Base-by-base conservation (phyloP, 2,888 invertebrate species). In the Pandemis heparana region DNA sequence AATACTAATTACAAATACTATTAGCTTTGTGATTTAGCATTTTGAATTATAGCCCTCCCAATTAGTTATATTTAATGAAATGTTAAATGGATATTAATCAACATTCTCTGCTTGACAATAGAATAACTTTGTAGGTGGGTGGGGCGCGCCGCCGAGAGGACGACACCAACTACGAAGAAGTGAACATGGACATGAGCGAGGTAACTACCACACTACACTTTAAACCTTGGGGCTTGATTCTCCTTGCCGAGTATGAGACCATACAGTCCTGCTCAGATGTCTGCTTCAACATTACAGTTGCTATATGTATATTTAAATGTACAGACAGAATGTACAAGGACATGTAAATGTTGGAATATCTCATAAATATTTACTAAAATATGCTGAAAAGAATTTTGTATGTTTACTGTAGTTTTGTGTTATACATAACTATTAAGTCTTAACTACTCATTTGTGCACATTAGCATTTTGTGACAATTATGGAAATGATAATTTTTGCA, bases 151-250 rank as follows among this genome's bases (percentile, higher is more conserved):
- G 92, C 70, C 92, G 92, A 68, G 94, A 95, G 62, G 95, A 95
- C 75, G 96, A 96, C 85, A 96, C 95, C 75, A 97, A 97, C 89
- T 97, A 97, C 84, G 97, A 97, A 80, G 96, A 96, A 79, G 96
- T 97, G 77, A 96, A 96, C 87, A 97, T 97, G 97, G 97, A 97
- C 81, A 95, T 97, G 95, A 97, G 97, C 93, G 96, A 96, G 95
- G 97, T 96, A 95, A 90, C 78, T 92, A 74, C 71, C 70, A 56
- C 53, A 66, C 63, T 14, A 32, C 43, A 60, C 23, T 48, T 5
- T 67, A 56, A 23, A 67, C 41, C 14, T 12, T 67, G 41, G 56
- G 18, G 5, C 56, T 56, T 56, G 56, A 23, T 56, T 18, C 8
- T 23, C 10, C 23, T 23, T 56, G 56, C 23, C 23, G 56, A 23